phyloP scores from a whole-genome alignment of 2,797 vertebrate species.

The Acrocephalus scirpaceus region DNA sequence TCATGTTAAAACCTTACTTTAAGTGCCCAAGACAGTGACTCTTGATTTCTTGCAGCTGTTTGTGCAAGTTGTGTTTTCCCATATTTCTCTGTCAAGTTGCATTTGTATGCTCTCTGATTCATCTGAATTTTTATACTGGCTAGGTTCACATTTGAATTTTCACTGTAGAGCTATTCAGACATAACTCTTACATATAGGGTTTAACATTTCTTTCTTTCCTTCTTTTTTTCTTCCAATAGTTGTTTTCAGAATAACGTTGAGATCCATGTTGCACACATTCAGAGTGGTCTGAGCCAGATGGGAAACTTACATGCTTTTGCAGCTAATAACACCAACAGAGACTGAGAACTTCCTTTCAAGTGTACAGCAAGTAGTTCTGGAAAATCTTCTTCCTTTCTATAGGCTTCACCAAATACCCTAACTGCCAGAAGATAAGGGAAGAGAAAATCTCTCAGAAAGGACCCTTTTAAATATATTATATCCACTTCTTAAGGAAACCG shows the following conservation, averaged over 20 bases:
- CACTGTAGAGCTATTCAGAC: not conserved
- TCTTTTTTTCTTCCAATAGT: constrained; percentile 68
- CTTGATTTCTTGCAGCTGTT: not conserved
- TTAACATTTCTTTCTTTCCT: not conserved
- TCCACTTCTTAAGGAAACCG: constrained; percentile 73
- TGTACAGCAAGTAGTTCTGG: constrained; percentile 56
- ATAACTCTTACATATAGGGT: not conserved
- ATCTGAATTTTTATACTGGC: not conserved
- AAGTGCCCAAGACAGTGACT: not conserved
- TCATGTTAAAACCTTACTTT: not conserved
- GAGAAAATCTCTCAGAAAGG: constrained; percentile 42
- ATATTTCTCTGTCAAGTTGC: not conserved
- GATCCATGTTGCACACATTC: constrained; percentile 98
- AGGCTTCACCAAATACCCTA: constrained; percentile 74
- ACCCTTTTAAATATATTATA: constrained; percentile 53
- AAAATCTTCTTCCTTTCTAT: constrained; percentile 55
- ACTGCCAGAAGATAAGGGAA: constrained; percentile 69
- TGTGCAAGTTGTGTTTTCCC: not conserved
- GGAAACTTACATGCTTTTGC: constrained; percentile 97
- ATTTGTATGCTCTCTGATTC: not conserved
- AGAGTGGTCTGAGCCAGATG: constrained; percentile 98
- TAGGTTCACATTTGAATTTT: not conserved
- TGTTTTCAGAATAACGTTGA: constrained; percentile 99
- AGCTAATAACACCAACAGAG: constrained; percentile 96
- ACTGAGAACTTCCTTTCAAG: constrained; percentile 77